Conservation (phyloP, 2,888 invertebrate genomes). For the Agonopterix subpropinquella region DNA sequence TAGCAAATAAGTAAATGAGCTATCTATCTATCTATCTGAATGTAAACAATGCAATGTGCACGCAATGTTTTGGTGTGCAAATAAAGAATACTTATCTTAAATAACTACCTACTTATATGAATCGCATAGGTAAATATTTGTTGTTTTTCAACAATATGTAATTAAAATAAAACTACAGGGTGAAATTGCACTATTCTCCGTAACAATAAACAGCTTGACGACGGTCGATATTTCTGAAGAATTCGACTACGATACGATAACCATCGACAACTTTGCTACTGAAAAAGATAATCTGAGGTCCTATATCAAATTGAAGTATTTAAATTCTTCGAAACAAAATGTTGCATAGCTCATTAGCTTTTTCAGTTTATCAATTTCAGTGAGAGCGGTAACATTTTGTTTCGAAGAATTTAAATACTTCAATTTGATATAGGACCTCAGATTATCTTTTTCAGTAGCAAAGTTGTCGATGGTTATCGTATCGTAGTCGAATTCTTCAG, state of each 20-base stretch:
- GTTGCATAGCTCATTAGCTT: too few species aligned
- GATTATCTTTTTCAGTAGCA: constrained; percentile 19
- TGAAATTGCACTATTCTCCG: constrained; percentile 24
- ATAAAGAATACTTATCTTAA: too few species aligned
- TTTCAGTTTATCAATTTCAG: too few species aligned
- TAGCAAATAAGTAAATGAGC: too few species aligned
- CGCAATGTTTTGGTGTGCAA: too few species aligned
- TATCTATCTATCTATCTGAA: too few species aligned
- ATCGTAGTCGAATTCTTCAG: constrained; percentile 27
- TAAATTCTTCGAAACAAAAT: constrained; percentile 17
- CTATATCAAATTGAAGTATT: constrained; percentile 32
- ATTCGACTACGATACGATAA: constrained; percentile 28
- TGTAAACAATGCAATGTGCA: too few species aligned
- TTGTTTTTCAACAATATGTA: too few species aligned
- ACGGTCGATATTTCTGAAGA: constrained; percentile 25
- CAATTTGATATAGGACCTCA: too few species aligned
- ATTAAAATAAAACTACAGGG: too few species aligned
- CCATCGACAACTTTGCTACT: constrained; percentile 20
- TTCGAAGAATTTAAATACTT: constrained; percentile 21
- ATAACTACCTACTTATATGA: too few species aligned
- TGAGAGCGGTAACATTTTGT: constrained; percentile 26
- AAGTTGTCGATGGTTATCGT: constrained; percentile 26
- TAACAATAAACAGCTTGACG: constrained; percentile 21
- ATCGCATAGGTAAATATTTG: too few species aligned
- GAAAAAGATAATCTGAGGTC: constrained; percentile 28